A percentile compares a stretch with the other conserved stretches of the same genome.
phyloP scores from a whole-genome alignment of 2,797 vertebrate species.

The Bradypodion pumilum region DNA sequence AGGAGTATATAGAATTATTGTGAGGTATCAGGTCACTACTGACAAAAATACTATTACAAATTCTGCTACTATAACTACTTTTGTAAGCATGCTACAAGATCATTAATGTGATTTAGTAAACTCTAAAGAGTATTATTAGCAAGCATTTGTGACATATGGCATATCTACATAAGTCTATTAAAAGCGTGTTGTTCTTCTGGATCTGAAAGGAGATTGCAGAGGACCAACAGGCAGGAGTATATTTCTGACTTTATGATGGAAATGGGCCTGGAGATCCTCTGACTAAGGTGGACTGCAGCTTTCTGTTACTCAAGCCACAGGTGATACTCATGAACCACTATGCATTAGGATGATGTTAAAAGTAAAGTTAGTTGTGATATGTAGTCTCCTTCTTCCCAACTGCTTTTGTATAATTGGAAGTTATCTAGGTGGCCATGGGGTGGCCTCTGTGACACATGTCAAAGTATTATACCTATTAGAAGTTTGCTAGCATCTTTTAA shows the following conservation, averaged over 20 bases:
- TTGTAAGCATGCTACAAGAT: neutral
- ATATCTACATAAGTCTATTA: too few species aligned
- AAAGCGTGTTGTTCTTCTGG: neutral
- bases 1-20: neutral
- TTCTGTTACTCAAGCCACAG: neutral
- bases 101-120: neutral
- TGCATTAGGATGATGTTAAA: too few species aligned
- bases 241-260: neutral
- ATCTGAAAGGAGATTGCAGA: neutral
- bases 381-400: too few species aligned
- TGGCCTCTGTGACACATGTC: neutral
- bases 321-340: neutral
- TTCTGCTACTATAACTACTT: neutral
- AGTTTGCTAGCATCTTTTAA: neutral
- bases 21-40: neutral
- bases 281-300: neutral
- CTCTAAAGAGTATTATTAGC: neutral
- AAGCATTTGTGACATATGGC: neutral
- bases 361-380: too few species aligned
- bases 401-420: neutral
- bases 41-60: neutral
- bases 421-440: neutral
- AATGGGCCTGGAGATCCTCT: neutral
- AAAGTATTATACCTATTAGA: too few species aligned
- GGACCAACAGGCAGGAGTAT: neutral